Evolutionary conservation across 1,140 invertebrate species (phyloP).

Genomic region (Araneus ventricosus): DNA sequence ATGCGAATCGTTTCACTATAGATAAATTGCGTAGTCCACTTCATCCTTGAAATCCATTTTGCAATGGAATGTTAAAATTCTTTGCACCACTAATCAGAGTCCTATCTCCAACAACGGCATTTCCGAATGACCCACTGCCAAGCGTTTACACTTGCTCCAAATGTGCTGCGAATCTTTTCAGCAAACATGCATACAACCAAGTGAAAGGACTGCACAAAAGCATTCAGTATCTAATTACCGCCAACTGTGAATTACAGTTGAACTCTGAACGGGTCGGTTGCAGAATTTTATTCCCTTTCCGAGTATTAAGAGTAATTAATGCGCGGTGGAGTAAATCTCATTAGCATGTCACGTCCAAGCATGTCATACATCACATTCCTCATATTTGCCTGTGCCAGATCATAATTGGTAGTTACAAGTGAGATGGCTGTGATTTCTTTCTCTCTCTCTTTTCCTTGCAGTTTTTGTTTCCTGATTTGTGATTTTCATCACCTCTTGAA

Average conservation of each 20-base stretch:
- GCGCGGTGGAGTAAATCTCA: slow-evolving; percentile 31
- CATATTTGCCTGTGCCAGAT: not conserved
- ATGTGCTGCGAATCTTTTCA: not conserved
- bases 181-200: not conserved
- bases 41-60: not conserved
- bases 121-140: not conserved
- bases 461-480: not conserved
- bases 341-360: slow-evolving; percentile 10
- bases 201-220: not conserved
- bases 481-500: not conserved
- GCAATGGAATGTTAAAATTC: not conserved
- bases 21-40: not conserved
- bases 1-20: not conserved
- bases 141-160: not conserved
- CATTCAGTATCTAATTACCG: slow-evolving; percentile 47
- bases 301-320: slow-evolving; percentile 49
- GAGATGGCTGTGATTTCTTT: not conserved
- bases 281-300: not conserved
- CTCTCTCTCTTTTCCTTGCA: not conserved
- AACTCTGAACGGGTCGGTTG: not conserved
- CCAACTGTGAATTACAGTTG: slow-evolving; percentile 11
- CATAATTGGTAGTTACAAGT: not conserved
- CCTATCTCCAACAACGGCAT: not conserved
- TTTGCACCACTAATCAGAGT: not conserved
- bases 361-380: slow-evolving; percentile 25